phyloP scores from a whole-genome alignment of 2,113 vertebrate genomes.

The Daboia siamensis region DNA sequence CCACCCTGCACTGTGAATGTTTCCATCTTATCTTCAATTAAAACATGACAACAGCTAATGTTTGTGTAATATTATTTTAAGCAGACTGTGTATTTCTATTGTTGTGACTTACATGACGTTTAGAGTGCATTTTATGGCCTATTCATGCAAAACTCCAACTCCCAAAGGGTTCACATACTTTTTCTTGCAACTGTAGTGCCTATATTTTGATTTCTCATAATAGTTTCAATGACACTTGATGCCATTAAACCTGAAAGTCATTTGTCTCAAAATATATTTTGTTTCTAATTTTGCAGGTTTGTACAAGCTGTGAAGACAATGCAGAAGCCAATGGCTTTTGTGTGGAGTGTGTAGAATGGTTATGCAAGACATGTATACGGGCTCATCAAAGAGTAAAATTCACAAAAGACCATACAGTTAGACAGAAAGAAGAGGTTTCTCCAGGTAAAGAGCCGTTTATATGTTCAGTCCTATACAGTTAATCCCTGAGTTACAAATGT shows the following conservation, averaged over 20 bases:
- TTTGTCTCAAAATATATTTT: constrained; percentile 37
- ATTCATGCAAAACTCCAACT: no score
- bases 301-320: constrained; percentile 97
- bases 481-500: no score
- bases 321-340: constrained; percentile 96
- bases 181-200: no score
- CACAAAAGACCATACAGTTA: constrained; percentile 95
- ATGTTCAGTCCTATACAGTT: background rate
- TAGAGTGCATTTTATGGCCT: no score
- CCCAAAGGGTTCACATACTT: no score
- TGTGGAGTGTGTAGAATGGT: constrained; percentile 95
- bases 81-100: no score
- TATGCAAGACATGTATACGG: constrained; percentile 94
- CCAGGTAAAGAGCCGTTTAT: constrained; percentile 76
- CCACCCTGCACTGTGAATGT: no score
- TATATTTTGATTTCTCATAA: background rate
- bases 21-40: no score
- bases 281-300: constrained; percentile 74
- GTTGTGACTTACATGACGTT: no score
- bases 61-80: no score
- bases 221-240: background rate
- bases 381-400: constrained; percentile 97
- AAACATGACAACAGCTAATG: no score
- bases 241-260: background rate
- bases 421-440: constrained; percentile 94